A percentile compares a stretch with the other conserved stretches of the same genome.
Evolutionary conservation across 1,140 invertebrate genomes (phyloP).

Genomic region (Zaprionus inermis): DNA sequence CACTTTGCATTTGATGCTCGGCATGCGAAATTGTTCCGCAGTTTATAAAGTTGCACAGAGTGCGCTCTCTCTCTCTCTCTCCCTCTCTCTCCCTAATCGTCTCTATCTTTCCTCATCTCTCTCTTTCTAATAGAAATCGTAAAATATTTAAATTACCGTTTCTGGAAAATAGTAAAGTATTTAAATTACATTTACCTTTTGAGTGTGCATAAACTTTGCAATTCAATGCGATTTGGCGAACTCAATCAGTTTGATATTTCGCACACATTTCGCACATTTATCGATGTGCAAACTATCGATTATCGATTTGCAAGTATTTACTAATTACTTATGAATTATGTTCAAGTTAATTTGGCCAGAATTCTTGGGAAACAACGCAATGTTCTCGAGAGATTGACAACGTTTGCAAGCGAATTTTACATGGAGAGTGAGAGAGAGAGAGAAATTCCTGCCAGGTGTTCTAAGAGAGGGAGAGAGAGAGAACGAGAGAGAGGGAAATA

Average conservation of each 20-base stretch:
- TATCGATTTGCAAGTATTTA: background rate
- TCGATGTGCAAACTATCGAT: background rate
- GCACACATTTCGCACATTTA: background rate
- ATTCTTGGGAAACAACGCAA: background rate
- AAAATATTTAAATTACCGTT: background rate
- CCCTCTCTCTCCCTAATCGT: background rate
- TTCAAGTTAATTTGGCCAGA: background rate
- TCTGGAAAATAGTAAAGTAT: too few relatives aligned
- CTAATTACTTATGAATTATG: background rate
- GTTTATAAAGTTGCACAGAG: constrained; percentile 21
- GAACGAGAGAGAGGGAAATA: background rate
- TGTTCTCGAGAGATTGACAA: background rate
- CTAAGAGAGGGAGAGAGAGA: background rate
- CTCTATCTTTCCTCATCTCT: background rate
- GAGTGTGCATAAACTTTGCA: background rate
- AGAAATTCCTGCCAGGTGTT: background rate
- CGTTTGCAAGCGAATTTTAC: background rate
- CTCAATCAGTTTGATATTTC: background rate
- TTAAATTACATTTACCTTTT: too few relatives aligned
- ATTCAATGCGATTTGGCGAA: background rate
- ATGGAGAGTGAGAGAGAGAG: background rate
- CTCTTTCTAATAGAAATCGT: background rate
- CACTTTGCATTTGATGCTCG: constrained; percentile 31
- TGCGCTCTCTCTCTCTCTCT: background rate
- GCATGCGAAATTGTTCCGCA: constrained; percentile 12